These are phyloP conservation scores for Nycticryphes semicollaris DNA, from an alignment of 2,113 vertebrate genomes.

Conservation along the genomic window DNA sequence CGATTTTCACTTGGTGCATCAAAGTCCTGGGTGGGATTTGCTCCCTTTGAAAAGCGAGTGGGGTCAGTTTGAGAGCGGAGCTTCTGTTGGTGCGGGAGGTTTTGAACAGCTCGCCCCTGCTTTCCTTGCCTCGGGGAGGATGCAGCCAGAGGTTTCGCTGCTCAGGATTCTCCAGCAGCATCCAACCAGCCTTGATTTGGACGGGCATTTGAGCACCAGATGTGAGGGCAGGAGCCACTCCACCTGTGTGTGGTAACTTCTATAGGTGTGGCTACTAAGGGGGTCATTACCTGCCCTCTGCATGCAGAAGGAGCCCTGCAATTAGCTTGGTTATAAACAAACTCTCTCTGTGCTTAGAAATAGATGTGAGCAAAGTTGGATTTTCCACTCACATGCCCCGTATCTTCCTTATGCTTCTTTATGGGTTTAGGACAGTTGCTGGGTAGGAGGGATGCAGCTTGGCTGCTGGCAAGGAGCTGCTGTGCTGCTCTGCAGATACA, in stretches of 20 bases:
- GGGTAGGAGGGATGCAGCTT: background rate
- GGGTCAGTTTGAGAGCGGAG: background rate
- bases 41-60: background rate
- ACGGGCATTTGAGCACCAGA: fast-evolving
- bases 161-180: background rate
- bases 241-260: background rate
- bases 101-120: background rate
- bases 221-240: background rate
- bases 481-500: background rate
- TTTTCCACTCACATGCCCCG: fast-evolving
- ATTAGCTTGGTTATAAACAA: background rate
- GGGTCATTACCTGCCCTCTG: fast-evolving
- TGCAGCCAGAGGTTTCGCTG: background rate
- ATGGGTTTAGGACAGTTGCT: background rate
- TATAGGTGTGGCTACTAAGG: background rate
- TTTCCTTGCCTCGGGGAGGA: background rate
- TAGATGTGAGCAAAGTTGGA: background rate
- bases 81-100: background rate
- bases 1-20: background rate
- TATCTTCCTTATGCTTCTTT: background rate
- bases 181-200: background rate
- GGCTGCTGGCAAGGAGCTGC: background rate
- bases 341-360: background rate
- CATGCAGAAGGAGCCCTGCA: background rate
- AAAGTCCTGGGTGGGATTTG: background rate